Evolutionary conservation across 2,888 invertebrate genomes (phyloP).

Genomic region (Tachystola acroxantha): DNA sequence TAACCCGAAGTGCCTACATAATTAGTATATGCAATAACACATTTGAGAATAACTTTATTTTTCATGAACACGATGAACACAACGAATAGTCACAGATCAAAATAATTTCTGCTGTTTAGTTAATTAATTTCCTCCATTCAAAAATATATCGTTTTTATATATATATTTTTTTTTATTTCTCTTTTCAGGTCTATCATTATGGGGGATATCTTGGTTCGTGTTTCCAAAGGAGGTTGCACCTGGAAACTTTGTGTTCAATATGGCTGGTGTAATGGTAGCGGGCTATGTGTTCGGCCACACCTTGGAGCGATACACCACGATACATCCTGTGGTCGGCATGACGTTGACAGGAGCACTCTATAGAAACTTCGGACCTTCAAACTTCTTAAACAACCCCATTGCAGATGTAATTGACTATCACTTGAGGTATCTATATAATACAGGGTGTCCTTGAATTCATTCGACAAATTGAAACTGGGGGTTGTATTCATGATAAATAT

Average conservation of each 20-base stretch:
- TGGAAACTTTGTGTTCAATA: conserved; percentile 50
- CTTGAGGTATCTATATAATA: conserved; percentile 54
- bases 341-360: conserved; percentile 58
- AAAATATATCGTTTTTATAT: no score
- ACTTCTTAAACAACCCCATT: conserved; percentile 45
- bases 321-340: conserved; percentile 65
- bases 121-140: no score
- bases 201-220: conserved; percentile 60
- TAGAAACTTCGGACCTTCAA: conserved; percentile 49
- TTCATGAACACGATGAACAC: no score
- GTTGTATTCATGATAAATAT: no score
- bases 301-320: conserved; percentile 57
- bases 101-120: no score
- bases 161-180: no score
- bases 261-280: conserved; percentile 45
- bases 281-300: conserved; percentile 63
- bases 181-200: conserved; percentile 53
- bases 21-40: no score
- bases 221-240: conserved; percentile 48
- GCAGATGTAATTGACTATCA: conserved; percentile 61
- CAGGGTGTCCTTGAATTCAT: no score
- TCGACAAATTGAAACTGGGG: no score
- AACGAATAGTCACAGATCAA: no score
- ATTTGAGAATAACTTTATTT: no score
- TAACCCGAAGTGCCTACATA: no score